Evolutionary conservation across 2,888 invertebrate genomes (phyloP), one percentile per base, ranked within the genome.

Genomic region (Agonopterix arenella): DNA sequence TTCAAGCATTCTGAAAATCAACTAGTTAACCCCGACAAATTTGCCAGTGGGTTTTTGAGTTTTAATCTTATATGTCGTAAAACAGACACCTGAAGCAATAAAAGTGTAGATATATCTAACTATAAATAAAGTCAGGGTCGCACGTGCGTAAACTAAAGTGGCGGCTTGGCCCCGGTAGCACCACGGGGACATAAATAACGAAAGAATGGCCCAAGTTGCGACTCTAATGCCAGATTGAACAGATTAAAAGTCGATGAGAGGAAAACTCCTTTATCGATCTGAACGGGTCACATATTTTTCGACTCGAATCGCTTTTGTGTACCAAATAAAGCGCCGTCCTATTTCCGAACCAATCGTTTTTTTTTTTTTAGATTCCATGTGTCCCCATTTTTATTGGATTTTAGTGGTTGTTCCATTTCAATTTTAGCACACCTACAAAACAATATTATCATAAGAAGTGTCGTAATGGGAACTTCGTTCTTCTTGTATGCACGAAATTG

Each of bases 181-280:
- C 62, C 60, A 59, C 59, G 57, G 66, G 53, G 54, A 74, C 73
- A 80, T 85, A 84, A 84, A 83, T 85, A 77, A 75, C 61, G 63
- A 72, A 75, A 73, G 74, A 81, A 85, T 74, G 73, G 80, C 72
- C 73, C 62, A 84, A 85, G 73, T 85, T 84, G 75, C 73, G 79
- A 76, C 76, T 79, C 67, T 43, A 83, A 83, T 80, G 74, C 72
- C 75, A 76, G 78, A 83, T 81, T 73, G 77, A 77, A 73, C 76
- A 76, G 80, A 84, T 84, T 84, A 84, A 80, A 76, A 61, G 76
- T 67, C 68, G 68, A 61, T 69, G 64, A 61, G 69, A 75, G 70
- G 66, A 60, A 70, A 71, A 70, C 61, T 65, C 61, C 63, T 63
- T 70, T 66, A 73, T 70, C 67, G 64, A 68, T 58, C 57, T 58